A percentile compares a stretch with the other conserved stretches of the same genome.
phyloP scores from a whole-genome alignment of 92 coral and sea anemone species.

The Meandrina meandrites region DNA sequence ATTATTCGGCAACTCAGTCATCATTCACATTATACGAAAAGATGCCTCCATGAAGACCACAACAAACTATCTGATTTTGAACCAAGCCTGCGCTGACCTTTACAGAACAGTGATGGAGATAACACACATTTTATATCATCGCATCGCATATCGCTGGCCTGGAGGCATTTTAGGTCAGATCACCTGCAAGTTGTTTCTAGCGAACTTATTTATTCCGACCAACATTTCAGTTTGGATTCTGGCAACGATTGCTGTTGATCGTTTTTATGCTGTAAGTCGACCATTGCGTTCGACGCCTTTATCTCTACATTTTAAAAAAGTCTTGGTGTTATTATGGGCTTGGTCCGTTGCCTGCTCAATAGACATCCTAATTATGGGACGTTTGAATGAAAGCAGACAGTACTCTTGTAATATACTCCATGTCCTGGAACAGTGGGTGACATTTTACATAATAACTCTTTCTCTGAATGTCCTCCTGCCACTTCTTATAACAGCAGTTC shows the following conservation, averaged over 20 bases:
- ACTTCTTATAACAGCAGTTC: not conserved
- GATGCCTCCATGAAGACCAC: slow-evolving; percentile 3
- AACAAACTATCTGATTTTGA: not conserved
- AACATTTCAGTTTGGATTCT: not conserved
- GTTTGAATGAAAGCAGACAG: not conserved
- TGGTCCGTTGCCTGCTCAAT: not conserved
- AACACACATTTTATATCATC: too few species aligned
- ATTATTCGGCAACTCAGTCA: not conserved
- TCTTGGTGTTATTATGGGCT: not conserved
- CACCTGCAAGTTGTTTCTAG: slow-evolving; percentile 4
- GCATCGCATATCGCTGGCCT: not conserved
- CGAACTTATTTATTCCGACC: not conserved
- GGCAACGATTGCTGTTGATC: slow-evolving; percentile 11
- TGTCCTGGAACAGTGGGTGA: not conserved
- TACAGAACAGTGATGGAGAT: not conserved
- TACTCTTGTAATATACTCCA: not conserved
- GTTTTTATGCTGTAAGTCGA: slow-evolving; percentile 18
- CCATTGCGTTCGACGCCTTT: not conserved
- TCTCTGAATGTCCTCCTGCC: not conserved
- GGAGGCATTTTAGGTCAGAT: not conserved
- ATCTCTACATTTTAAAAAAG: slow-evolving; percentile 5
- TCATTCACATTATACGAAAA: slow-evolving; percentile 14
- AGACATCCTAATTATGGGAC: not conserved
- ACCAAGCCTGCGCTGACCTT: slow-evolving; percentile 22
- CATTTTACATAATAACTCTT: not conserved